A percentile compares a stretch with the other conserved stretches of the same genome.
Evolutionary conservation across 1,140 invertebrate genomes (phyloP).

Genomic region (Lerema accius): DNA sequence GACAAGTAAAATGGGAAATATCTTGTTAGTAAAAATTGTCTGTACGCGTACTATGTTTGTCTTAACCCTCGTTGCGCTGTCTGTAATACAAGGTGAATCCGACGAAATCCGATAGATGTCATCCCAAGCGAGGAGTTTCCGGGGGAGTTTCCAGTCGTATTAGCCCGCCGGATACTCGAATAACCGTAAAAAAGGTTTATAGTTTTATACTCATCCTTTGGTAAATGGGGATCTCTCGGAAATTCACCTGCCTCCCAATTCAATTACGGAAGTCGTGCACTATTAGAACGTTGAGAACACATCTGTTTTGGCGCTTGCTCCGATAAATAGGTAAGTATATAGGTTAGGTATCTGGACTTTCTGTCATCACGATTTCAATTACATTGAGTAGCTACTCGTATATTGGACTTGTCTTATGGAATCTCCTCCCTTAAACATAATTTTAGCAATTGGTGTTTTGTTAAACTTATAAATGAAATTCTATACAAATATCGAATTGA

Average conservation of each 20-base stretch:
- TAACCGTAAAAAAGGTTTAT: conserved; percentile 46
- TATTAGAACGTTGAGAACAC: background rate
- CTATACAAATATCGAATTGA: too few species aligned
- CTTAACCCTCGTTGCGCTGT: conserved; percentile 1
- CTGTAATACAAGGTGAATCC: background rate
- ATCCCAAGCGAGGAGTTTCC: conserved; percentile 25
- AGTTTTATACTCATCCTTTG: conserved; percentile 33
- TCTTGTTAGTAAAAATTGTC: conserved; percentile 1
- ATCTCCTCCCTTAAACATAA: too few species aligned
- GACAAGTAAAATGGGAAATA: conserved; percentile 2
- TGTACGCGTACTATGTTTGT: background rate
- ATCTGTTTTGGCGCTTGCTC: background rate
- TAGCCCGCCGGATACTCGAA: conserved; percentile 33
- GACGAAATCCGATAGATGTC: conserved; percentile 8
- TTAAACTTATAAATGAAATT: too few species aligned
- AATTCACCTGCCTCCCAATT: conserved; percentile 19
- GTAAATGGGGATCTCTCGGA: conserved; percentile 19
- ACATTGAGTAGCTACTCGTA: too few species aligned
- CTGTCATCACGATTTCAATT: too few species aligned
- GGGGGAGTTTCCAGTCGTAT: conserved; percentile 43
- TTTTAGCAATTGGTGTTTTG: too few species aligned
- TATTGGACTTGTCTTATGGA: too few species aligned
- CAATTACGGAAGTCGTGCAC: conserved; percentile 10
- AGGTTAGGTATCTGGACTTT: too few species aligned
- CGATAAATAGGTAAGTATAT: background rate